Base-by-base conservation (phyloP, 2,113 vertebrate genomes). In the Passer domesticus region DNA sequence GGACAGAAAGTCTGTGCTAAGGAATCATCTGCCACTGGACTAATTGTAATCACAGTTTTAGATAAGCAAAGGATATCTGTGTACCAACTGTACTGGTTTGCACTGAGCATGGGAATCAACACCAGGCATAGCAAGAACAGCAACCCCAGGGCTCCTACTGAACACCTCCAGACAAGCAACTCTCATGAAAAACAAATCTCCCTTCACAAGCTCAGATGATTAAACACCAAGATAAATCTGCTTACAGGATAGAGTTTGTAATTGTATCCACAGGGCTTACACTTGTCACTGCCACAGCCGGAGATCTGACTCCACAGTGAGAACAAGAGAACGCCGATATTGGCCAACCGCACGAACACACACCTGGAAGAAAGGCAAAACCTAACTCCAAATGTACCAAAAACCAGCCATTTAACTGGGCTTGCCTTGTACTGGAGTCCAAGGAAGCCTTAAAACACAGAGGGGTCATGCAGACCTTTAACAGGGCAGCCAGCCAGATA, bases 311-410 rank as follows among this genome's bases (percentile, higher is more conserved):
- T 98, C 98, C 98, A 99, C 72, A 99, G 98, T 0, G 99, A 99
- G 96, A 99, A 97, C 47, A 99, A 97, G 78, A 99, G 97, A 72
- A 99, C 99, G 2, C 96, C 98, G 7, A 99, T 98, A 90, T 97
- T 99, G 95, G 99, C 99, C 98, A 99, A 90, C 5, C 99, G 97
- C 97, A 99, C 97, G 41, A 99, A 99, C 83, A 99, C 98, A 83
- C 99, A 99, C 97, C 99, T 99, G 94, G 31, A 89, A 35, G 44
- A 72, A 60, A 78, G 43, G 83, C 20, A 74, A 83, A 87, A 60
- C 10, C 30, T 55, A 33, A 59, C 47, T 46, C 49, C 44, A 87
- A 82, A 64, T 13, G 13, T 59, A 20, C 49, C 22, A 31, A 44
- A 76, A 83, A 66, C 35, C 0, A 49, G n/a, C 31, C 58, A 43